Percentiles rank a stretch among this genome's conserved stretches.
phyloP scores from a whole-genome alignment of 1,140 invertebrate genomes.

The Drosophila watanabei region DNA sequence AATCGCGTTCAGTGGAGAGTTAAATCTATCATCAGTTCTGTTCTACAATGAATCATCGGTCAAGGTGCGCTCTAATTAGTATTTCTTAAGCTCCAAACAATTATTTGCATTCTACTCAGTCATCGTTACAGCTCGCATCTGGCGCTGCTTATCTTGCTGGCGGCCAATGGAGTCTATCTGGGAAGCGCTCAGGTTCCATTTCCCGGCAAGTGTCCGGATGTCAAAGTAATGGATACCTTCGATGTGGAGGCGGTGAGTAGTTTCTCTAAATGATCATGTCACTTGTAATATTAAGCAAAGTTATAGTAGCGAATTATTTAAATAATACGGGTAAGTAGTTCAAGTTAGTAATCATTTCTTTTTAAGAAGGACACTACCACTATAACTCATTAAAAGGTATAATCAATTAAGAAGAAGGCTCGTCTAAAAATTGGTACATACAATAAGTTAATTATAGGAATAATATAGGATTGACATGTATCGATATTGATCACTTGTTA shows the following conservation, averaged over 20 bases:
- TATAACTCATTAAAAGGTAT: background rate
- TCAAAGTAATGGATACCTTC: conserved; percentile 88
- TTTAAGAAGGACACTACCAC: too few relatives aligned
- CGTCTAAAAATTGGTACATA: background rate
- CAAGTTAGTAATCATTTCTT: too few relatives aligned
- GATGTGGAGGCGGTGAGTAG: conserved; percentile 87
- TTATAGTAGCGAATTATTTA: background rate
- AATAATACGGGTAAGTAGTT: background rate
- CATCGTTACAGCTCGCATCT: conserved; percentile 34
- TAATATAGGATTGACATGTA: background rate
- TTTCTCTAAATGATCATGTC: background rate
- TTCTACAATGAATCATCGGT: conserved; percentile 35
- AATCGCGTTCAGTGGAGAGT: conserved; percentile 1
- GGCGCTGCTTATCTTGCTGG: conserved; percentile 41
- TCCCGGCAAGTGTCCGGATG: conserved; percentile 88
- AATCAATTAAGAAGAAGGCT: too few relatives aligned
- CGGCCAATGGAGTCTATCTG: conserved; percentile 21
- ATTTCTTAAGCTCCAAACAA: background rate
- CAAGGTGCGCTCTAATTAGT: conserved; percentile 10
- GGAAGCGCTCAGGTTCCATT: conserved; percentile 88
- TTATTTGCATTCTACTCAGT: conserved; percentile 4
- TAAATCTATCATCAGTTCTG: background rate
- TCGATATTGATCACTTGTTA: background rate
- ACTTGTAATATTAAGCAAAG: background rate
- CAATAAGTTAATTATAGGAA: background rate